These are phyloP conservation scores for Enchytraeus crypticus DNA, from an alignment of 2,888 invertebrate species.

Conservation along the genomic window DNA sequence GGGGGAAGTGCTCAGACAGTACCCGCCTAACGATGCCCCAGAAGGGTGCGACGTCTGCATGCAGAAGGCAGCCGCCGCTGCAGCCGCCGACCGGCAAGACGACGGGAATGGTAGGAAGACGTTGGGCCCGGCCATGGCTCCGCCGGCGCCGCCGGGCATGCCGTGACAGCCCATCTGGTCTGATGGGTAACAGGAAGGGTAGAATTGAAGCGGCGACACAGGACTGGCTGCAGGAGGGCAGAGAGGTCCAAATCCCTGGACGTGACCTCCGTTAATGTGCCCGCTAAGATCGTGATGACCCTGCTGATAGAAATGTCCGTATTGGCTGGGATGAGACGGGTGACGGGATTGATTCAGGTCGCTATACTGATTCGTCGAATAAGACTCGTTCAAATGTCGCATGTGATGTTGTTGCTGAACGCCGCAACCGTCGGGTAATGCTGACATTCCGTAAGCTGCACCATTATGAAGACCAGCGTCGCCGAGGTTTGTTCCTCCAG, in stretches of 20 bases:
- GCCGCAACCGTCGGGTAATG: background rate
- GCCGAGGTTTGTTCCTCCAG: background rate
- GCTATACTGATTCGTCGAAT: background rate
- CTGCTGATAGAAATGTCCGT: background rate
- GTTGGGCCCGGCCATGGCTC: background rate
- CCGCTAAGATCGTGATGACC: background rate
- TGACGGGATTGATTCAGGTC: background rate
- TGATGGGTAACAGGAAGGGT: background rate
- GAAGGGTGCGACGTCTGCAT: conserved; percentile 3
- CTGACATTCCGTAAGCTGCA: background rate
- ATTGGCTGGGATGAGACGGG: background rate
- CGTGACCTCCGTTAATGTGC: background rate
- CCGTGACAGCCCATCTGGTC: background rate
- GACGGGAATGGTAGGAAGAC: background rate
- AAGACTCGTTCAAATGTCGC: background rate
- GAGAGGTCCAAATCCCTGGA: background rate
- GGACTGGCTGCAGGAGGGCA: background rate
- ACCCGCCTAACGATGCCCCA: conserved; percentile 4
- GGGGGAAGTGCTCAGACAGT: conserved; percentile 7
- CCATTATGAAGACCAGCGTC: background rate
- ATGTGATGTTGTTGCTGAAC: too few species aligned
- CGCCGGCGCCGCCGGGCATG: background rate
- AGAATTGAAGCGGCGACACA: background rate
- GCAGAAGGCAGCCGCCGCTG: background rate
- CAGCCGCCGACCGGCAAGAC: conserved; percentile 3